These are phyloP conservation scores for Toxostoma redivivum DNA, from an alignment of 2,113 vertebrate species.

Conservation along the genomic window DNA sequence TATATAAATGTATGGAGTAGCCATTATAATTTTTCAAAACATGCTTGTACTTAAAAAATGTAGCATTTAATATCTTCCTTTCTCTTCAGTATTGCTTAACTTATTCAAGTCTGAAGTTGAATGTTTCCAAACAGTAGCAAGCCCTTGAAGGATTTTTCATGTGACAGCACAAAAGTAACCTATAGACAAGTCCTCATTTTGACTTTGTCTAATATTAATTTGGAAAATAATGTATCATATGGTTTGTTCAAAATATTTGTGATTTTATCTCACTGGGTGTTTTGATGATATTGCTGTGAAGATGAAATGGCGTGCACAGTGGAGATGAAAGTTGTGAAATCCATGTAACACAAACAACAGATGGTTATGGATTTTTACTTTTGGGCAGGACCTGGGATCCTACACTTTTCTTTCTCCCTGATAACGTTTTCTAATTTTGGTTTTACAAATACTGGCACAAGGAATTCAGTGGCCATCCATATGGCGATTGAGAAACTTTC, in stretches of 20 bases:
- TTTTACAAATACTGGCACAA: not conserved
- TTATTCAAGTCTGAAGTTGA: not conserved
- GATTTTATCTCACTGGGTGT: constrained; percentile 33
- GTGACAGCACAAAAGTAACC: not conserved
- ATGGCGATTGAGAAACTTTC: constrained; percentile 8
- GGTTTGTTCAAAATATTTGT: constrained; percentile 47
- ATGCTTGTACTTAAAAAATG: not conserved
- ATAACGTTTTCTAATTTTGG: not conserved
- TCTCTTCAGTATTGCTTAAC: not conserved
- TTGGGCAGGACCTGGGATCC: not conserved
- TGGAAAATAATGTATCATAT: not conserved
- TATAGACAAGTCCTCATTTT: not conserved
- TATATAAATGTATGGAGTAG: not conserved
- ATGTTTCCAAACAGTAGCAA: not conserved
- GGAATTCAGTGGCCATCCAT: not conserved
- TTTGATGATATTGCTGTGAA: constrained; percentile 24
- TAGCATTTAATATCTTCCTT: not conserved
- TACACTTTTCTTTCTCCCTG: not conserved
- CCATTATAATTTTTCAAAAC: not conserved
- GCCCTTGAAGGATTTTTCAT: not conserved
- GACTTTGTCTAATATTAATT: constrained; percentile 7
- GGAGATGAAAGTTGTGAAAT: constrained; percentile 54
- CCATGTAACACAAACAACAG: constrained; percentile 49
- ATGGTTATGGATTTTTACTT: constrained; percentile 46
- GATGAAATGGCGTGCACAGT: constrained; percentile 13